Conservation (phyloP, 2,797 vertebrate genomes). For the Luscinia luscinia region DNA sequence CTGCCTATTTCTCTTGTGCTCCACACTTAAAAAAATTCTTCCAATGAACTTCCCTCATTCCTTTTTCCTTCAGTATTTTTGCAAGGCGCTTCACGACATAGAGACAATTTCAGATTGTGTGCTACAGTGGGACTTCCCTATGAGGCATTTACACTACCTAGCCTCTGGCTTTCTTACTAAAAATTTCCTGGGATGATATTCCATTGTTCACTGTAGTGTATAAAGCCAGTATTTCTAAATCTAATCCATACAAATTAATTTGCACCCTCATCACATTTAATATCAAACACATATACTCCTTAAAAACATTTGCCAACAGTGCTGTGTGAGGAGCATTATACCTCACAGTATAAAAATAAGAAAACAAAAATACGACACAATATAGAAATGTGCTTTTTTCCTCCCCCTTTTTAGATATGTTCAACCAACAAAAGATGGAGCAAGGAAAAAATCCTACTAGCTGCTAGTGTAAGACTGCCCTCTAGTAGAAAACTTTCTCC, state of each 20-base stretch:
- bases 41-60: background rate
- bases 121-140: background rate
- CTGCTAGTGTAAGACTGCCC: constrained; percentile 57
- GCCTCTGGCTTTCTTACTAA: background rate
- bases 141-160: background rate
- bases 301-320: background rate
- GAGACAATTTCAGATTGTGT: background rate
- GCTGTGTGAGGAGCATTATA: background rate
- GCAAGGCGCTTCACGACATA: background rate
- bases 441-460: background rate
- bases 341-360: background rate
- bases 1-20: background rate
- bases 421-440: background rate
- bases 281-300: background rate
- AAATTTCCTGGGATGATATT: background rate
- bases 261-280: background rate
- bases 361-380: background rate
- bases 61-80: background rate
- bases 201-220: background rate
- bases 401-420: background rate
- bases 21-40: background rate
- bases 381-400: background rate
- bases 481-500: constrained; percentile 44
- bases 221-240: background rate
- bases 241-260: background rate